phyloP scores from a whole-genome alignment of 2,113 vertebrate genomes.

The Tychaedon coryphoeus region DNA sequence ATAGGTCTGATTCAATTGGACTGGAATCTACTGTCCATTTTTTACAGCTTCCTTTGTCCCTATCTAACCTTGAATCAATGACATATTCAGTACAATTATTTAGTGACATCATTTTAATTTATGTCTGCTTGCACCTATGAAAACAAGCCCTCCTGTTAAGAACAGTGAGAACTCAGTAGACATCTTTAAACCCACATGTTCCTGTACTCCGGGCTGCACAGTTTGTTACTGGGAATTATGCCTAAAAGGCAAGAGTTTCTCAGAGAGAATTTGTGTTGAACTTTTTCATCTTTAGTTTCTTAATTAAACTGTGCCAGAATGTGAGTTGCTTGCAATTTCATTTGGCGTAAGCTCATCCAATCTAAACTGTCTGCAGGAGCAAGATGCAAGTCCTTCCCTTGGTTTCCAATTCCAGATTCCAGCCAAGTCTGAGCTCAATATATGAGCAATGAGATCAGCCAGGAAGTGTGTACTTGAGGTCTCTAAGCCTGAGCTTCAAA shows the following conservation, averaged over 20 bases:
- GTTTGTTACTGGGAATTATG: constrained; percentile 52
- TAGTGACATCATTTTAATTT: constrained; percentile 21
- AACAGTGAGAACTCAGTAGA: constrained; percentile 4
- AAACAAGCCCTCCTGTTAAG: background rate
- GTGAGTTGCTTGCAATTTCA: constrained; percentile 34
- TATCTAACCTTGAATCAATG: constrained; percentile 24
- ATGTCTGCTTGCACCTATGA: background rate
- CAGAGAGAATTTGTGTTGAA: background rate
- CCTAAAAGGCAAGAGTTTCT: constrained; percentile 43
- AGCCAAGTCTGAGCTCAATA: constrained; percentile 42
- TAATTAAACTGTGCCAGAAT: constrained; percentile 34
- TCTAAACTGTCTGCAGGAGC: constrained; percentile 12
- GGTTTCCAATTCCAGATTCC: constrained; percentile 9
- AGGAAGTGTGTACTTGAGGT: background rate
- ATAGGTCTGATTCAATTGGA: background rate
- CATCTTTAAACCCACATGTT: background rate
- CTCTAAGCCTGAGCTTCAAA: background rate
- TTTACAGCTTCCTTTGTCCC: background rate
- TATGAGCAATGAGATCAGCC: constrained; percentile 7
- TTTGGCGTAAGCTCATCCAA: constrained; percentile 50
- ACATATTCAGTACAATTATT: background rate
- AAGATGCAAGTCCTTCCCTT: background rate
- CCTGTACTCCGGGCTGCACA: constrained; percentile 11
- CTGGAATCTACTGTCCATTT: background rate
- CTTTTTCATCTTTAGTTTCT: constrained; percentile 9